Percentiles rank a stretch among this genome's conserved stretches.
Evolutionary conservation across 2,888 invertebrate genomes (phyloP).

Genomic region (Lottia gigantea): DNA sequence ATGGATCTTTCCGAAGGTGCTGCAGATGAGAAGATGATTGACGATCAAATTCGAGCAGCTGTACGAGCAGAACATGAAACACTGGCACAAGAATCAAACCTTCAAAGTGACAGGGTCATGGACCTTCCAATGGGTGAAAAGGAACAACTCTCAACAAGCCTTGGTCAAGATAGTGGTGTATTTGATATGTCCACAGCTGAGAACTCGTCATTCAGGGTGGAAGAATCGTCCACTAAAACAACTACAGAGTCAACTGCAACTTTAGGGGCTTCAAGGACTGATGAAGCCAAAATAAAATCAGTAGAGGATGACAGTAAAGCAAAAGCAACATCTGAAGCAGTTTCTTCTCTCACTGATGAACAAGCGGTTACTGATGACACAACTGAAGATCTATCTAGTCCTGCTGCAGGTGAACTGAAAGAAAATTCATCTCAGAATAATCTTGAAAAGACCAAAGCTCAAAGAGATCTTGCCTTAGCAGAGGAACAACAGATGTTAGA

Average conservation of each 20-base stretch:
- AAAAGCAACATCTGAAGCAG: conserved; percentile 4
- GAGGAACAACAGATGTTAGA: background rate
- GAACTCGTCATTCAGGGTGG: conserved; percentile 9
- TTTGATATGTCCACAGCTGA: conserved; percentile 25
- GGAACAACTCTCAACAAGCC: conserved; percentile 21
- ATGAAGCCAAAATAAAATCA: background rate
- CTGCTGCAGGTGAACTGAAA: background rate
- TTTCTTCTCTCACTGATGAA: background rate
- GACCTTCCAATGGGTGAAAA: conserved; percentile 1
- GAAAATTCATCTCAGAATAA: background rate
- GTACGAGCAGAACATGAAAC: conserved; percentile 6
- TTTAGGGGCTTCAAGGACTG: background rate
- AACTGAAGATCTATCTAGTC: background rate
- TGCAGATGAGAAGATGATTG: background rate
- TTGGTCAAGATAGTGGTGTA: conserved; percentile 27
- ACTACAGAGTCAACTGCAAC: background rate
- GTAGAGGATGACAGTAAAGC: background rate
- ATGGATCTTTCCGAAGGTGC: background rate
- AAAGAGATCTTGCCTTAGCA: background rate
- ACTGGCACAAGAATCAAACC: background rate
- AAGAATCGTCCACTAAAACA: conserved; percentile 3
- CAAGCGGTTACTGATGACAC: background rate
- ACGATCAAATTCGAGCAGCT: conserved; percentile 8
- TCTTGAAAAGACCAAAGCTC: background rate
- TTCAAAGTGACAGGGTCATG: background rate